Evolutionary conservation across 2,888 invertebrate genomes (phyloP).

Genomic region (Patella caerulea): DNA sequence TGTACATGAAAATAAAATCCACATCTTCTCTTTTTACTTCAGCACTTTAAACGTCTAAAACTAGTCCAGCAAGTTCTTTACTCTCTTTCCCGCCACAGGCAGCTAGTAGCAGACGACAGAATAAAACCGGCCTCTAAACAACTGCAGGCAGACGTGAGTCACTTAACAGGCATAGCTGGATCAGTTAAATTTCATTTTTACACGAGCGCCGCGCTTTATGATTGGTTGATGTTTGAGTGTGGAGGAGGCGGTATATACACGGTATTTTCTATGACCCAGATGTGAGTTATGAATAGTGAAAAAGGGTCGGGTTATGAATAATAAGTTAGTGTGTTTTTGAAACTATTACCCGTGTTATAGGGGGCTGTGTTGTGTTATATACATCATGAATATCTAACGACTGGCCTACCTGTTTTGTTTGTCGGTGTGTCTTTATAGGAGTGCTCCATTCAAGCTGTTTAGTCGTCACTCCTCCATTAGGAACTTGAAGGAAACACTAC

Average conservation of each 20-base stretch:
- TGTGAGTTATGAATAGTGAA: neutral
- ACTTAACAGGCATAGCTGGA: neutral
- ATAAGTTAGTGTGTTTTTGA: neutral
- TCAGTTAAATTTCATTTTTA: too few relatives aligned
- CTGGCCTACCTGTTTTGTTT: too few relatives aligned
- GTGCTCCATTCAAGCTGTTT: too few relatives aligned
- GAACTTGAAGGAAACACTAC: neutral
- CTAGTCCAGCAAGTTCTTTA: neutral
- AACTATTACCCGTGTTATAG: neutral
- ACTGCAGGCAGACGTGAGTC: neutral
- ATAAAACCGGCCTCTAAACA: neutral
- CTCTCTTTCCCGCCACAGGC: neutral
- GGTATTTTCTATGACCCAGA: neutral
- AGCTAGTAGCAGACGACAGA: constrained; percentile 4
- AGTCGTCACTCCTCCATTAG: too few relatives aligned
- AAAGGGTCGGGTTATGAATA: neutral
- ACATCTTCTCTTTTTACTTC: neutral
- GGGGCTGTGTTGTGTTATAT: neutral
- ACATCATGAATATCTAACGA: too few relatives aligned
- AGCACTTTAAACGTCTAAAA: neutral
- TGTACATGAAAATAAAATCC: too few relatives aligned
- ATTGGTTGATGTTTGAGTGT: too few relatives aligned
- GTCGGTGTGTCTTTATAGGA: too few relatives aligned
- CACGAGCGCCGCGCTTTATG: too few relatives aligned
- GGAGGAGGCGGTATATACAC: too few relatives aligned